Evolutionary conservation across 2,113 vertebrate species (phyloP).

Genomic region (Raphicerus campestris): DNA sequence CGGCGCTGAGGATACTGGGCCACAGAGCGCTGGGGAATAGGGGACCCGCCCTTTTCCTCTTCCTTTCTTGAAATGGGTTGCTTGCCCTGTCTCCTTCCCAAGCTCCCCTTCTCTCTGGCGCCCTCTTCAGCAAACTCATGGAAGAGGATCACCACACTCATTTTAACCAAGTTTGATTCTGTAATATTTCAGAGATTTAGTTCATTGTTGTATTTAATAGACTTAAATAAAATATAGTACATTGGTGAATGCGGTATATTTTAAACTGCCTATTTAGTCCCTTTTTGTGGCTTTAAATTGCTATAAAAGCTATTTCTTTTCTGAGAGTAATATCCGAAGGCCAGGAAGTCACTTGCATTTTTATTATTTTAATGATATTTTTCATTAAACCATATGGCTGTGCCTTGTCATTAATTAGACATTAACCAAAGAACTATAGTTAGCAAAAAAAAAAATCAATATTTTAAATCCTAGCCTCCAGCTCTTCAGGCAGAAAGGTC

Average conservation of each 20-base stretch:
- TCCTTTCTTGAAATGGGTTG: no score
- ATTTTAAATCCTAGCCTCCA: neutral
- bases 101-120: no score
- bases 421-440: neutral
- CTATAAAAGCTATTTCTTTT: neutral
- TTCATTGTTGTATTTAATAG: neutral
- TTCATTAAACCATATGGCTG: neutral
- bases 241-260: neutral
- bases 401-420: slow-evolving; percentile 25
- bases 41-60: neutral
- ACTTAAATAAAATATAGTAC: neutral
- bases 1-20: neutral
- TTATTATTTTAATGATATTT: slow-evolving; percentile 26
- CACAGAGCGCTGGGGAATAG: rapidly evolving
- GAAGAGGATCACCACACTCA: neutral
- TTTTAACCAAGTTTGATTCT: neutral
- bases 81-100: neutral
- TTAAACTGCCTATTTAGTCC: neutral
- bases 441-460: neutral
- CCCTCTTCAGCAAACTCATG: neutral
- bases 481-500: neutral
- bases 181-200: neutral
- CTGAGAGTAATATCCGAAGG: neutral
- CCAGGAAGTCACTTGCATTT: neutral
- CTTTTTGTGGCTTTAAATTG: neutral